A percentile compares a stretch with the other conserved stretches of the same genome.
Evolutionary conservation across 2,113 vertebrate genomes (phyloP).

Genomic region (Toxotes chatareus): DNA sequence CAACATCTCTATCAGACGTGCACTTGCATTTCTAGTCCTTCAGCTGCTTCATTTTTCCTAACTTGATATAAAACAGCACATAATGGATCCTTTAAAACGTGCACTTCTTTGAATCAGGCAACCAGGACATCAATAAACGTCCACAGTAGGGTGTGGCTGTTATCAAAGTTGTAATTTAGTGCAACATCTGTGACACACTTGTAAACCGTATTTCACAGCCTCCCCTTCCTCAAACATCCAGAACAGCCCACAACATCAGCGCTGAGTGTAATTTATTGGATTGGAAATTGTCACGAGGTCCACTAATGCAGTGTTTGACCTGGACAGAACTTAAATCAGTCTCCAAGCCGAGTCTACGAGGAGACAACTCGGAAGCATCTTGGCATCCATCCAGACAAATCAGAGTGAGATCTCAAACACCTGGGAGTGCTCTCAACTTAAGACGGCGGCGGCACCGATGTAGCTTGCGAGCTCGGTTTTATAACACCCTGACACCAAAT

Average conservation of each 20-base stretch:
- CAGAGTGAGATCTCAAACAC: conserved; percentile 21
- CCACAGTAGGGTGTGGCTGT: background rate
- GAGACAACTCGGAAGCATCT: conserved; percentile 2
- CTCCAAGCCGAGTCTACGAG: conserved; percentile 19
- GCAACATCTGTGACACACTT: conserved; percentile 49
- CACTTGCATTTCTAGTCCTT: conserved; percentile 39
- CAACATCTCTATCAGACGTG: conserved; percentile 45
- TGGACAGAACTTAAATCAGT: conserved; percentile 18
- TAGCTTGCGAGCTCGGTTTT: conserved; percentile 58
- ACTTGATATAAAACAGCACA: conserved; percentile 1
- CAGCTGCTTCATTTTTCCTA: background rate
- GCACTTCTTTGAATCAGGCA: conserved; percentile 27
- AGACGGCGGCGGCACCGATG: conserved; percentile 1
- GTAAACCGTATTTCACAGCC: conserved; percentile 8
- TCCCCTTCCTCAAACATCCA: background rate
- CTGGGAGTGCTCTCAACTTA: conserved; percentile 5
- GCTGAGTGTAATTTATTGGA: conserved; percentile 9
- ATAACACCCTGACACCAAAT: conserved; percentile 56
- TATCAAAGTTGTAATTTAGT: conserved; percentile 28
- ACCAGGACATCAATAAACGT: conserved; percentile 4
- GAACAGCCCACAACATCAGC: background rate
- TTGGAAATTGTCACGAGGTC: background rate
- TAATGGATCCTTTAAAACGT: conserved; percentile 32
- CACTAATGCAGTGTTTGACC: conserved; percentile 27
- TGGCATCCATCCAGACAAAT: background rate